Percentiles rank a stretch among this genome's conserved stretches.
phyloP scores from a whole-genome alignment of 2,113 vertebrate genomes.

The Ptyas mucosa region DNA sequence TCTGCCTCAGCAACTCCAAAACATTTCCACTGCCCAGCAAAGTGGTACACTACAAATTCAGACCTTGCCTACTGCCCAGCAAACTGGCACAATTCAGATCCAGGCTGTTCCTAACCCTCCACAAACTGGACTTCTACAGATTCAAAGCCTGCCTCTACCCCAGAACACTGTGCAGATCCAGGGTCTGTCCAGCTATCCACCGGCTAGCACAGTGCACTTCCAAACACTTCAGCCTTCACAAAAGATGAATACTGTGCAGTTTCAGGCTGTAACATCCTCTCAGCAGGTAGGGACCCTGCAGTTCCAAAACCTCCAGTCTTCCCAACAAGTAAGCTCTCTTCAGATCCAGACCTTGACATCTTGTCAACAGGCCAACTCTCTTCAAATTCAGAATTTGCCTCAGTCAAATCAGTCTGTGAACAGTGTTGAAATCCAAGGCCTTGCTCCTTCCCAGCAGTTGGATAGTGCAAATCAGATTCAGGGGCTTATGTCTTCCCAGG shows the following conservation, averaged over 20 bases:
- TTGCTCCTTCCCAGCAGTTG: constrained; percentile 24
- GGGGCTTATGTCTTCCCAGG: constrained; percentile 34
- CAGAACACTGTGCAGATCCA: constrained; percentile 18
- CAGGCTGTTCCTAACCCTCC: constrained; percentile 3
- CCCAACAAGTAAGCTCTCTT: constrained; percentile 42
- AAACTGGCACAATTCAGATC: constrained; percentile 27
- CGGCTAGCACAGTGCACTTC: constrained; percentile 64
- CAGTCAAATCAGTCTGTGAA: constrained; percentile 26
- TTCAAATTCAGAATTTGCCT: constrained; percentile 51
- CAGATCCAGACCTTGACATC: constrained; percentile 45
- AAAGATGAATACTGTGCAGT: constrained; percentile 63
- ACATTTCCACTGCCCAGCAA: constrained; percentile 28
- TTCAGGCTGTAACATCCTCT: constrained; percentile 27
- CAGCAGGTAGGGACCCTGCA: constrained; percentile 55
- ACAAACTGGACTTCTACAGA: constrained; percentile 49
- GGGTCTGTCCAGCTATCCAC: constrained; percentile 22
- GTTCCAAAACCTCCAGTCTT: constrained; percentile 60
- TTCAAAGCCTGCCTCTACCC: constrained; percentile 38
- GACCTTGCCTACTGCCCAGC: constrained; percentile 15
- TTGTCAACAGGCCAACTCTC: constrained; percentile 7
- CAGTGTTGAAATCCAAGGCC: constrained; percentile 41
- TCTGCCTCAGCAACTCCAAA: constrained; percentile 21
- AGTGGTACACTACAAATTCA: constrained; percentile 56
- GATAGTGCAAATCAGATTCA: constrained; percentile 29
- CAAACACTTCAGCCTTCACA: constrained; percentile 66